These are phyloP conservation scores for Rhingia campestris DNA, from an alignment of 2,888 invertebrate genomes.

Conservation along the genomic window DNA sequence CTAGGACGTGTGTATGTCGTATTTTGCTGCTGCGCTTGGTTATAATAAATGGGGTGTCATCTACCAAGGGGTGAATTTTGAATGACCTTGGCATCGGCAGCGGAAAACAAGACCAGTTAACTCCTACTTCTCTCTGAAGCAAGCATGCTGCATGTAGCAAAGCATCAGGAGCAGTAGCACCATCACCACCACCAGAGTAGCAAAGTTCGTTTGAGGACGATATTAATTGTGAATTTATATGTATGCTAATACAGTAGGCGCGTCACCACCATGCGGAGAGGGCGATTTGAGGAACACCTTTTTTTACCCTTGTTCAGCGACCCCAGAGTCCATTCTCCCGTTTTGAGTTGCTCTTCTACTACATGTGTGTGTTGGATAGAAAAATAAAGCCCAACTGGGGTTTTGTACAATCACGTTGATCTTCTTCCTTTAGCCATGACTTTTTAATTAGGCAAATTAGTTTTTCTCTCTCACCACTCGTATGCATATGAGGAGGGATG, in stretches of 20 bases:
- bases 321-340: slow-evolving; percentile 51
- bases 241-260: slow-evolving; percentile 73
- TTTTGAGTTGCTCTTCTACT: not conserved
- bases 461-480: slow-evolving; percentile 76
- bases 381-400: slow-evolving; percentile 43
- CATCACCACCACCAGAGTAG: slow-evolving; percentile 46
- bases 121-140: slow-evolving; percentile 13
- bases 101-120: slow-evolving; percentile 58
- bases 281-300: slow-evolving; percentile 64
- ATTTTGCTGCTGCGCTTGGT: slow-evolving; percentile 20
- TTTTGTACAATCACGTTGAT: slow-evolving; percentile 68
- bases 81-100: slow-evolving; percentile 82
- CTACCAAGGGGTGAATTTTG: slow-evolving; percentile 81
- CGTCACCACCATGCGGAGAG: slow-evolving; percentile 61
- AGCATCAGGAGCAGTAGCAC: slow-evolving; percentile 11
- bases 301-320: slow-evolving; percentile 61
- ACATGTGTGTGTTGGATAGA: not conserved
- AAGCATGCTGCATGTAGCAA: slow-evolving; percentile 45
- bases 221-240: slow-evolving; percentile 76
- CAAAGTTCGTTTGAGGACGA: slow-evolving; percentile 74
- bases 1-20: slow-evolving; percentile 48
- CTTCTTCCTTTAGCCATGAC: slow-evolving; percentile 76
- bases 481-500: not conserved
- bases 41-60: slow-evolving; percentile 75
- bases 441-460: slow-evolving; percentile 83